Percentiles rank a stretch among this genome's conserved stretches.
These are phyloP conservation scores for Bhutanitis thaidina DNA, from an alignment of 2,888 invertebrate genomes.

Conservation along the genomic window DNA sequence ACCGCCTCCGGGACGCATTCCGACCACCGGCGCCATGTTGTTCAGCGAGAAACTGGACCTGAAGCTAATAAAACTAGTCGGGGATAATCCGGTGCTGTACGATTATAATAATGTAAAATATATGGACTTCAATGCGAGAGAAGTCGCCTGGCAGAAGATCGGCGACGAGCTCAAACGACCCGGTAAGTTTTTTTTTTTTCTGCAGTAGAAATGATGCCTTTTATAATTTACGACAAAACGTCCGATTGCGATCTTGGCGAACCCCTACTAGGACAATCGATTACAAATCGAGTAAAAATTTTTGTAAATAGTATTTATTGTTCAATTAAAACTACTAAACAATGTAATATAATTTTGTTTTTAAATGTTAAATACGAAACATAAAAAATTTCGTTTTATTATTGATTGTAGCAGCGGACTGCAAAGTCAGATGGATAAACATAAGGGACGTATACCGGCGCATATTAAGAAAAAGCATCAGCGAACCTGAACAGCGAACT, in stretches of 20 bases:
- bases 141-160: constrained; percentile 71
- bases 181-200: constrained; percentile 55
- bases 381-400: too few relatives aligned
- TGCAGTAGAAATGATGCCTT: constrained; percentile 21
- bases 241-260: not conserved
- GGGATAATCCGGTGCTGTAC: constrained; percentile 55
- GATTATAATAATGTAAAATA: constrained; percentile 57
- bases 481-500: constrained; percentile 30
- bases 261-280: too few relatives aligned
- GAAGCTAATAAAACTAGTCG: constrained; percentile 53
- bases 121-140: constrained; percentile 66
- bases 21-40: constrained; percentile 28
- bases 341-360: too few relatives aligned
- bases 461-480: constrained; percentile 47
- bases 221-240: constrained; percentile 37
- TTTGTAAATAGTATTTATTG: too few relatives aligned
- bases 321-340: too few relatives aligned
- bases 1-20: too few relatives aligned
- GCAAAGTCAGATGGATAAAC: constrained; percentile 70
- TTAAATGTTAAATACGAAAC: too few relatives aligned
- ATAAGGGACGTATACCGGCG: constrained; percentile 67
- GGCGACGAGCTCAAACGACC: constrained; percentile 63
- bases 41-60: constrained; percentile 54
- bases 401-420: constrained; percentile 59
- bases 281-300: too few relatives aligned